Evolutionary conservation across 1,140 invertebrate genomes (phyloP), one percentile per base, ranked within the genome.

Genomic region (Zaprionus camerounensis): DNA sequence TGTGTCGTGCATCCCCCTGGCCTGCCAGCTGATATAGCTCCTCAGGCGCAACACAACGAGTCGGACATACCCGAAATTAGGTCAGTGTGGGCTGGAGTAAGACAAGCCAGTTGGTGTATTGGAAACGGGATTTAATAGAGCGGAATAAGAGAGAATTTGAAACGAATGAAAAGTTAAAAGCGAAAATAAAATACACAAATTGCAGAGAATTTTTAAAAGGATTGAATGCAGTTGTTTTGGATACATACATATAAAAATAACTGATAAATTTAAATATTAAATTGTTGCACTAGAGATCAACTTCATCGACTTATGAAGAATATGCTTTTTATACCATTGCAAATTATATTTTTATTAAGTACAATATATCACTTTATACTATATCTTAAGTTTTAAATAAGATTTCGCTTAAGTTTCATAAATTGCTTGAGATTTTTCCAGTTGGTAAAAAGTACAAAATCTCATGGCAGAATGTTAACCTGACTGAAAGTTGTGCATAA

Each of bases 401-500:
- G 3, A 49, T 9, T 49, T 22, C 15, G 11, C 2, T 51, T 51
- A 2, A 51, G 3, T 5, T 49, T 13, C 2, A 22, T 13, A 6
- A 17, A 49, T 49, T 59, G 13, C 38, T 28, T 26, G 2, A 61
- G 20, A 7, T 28, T 46, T 17, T 46, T 17, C 13, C 12, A 53
- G 20, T 22, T 26, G 6, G 55, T 26, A n/a, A 36, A n/a, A 38
- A n/a, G 26, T 46, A 13, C 4, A 11, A 44, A 79, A 68, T 62
- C 70, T 74, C 28, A 36, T 46, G 76, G 62, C 57, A 63, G 65
- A 73, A 66, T 71, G 38, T 46, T 59, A 83, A 76, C 59, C 71
- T 67, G 77, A 71, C 83, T 82, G 20, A 56, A 71, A 71, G 53
- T 76, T 76, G 31, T 56, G 22, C 24, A 61, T 41, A 74, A 73